These are phyloP conservation scores for Tokudaia tokunoshimensis DNA, from an alignment of 2,797 vertebrate genomes.

Conservation along the genomic window DNA sequence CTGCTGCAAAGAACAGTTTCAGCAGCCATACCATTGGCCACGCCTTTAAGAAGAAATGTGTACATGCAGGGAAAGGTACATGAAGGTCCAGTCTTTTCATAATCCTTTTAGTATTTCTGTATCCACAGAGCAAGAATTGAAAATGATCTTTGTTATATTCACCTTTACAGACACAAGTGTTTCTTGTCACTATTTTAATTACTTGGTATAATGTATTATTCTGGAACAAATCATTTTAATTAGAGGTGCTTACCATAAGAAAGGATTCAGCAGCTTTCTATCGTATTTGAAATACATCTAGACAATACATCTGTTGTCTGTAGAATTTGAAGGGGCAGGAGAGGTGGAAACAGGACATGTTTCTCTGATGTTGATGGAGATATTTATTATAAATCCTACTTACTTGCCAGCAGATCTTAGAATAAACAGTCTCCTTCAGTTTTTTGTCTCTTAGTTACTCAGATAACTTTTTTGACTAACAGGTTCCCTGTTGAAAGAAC, in stretches of 20 bases:
- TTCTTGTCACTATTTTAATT: not conserved
- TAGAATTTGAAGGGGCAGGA: not conserved
- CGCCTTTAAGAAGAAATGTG: not conserved
- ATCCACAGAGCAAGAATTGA: not conserved
- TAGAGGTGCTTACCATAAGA: conserved; percentile 34
- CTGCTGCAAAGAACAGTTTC: not conserved
- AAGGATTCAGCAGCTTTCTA: not conserved
- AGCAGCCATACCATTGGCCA: not conserved
- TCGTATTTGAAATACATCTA: not conserved
- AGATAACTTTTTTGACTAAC: conserved; percentile 46
- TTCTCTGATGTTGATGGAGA: not conserved
- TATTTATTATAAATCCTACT: not conserved
- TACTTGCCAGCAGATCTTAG: conserved; percentile 35
- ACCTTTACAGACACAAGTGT: conserved; percentile 4
- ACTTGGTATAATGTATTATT: not conserved
- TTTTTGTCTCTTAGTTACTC: conserved; percentile 70
- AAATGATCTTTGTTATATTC: not conserved
- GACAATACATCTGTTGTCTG: not conserved
- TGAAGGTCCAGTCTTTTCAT: not conserved
- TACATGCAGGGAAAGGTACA: not conserved
- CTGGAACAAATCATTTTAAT: conserved; percentile 48
- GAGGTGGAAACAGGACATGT: not conserved
- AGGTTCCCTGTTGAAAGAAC: conserved; percentile 64
- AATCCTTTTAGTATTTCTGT: not conserved
- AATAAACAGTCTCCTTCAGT: conserved; percentile 12